Conservation (phyloP, 2,888 invertebrate genomes). For the Piscicola geometra region DNA sequence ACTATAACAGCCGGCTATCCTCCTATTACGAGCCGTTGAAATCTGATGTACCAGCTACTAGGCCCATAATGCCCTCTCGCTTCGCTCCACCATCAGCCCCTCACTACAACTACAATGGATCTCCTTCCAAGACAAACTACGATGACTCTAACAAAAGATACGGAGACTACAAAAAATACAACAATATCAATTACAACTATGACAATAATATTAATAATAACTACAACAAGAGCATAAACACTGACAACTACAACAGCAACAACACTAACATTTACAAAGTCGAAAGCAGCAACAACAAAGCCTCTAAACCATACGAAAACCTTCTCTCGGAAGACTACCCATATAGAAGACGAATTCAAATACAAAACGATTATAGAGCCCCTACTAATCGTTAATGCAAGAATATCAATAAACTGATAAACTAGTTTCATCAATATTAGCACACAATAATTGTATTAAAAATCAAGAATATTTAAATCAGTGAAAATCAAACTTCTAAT, state of each 20-base stretch:
- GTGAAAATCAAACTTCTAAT: no score
- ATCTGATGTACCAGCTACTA: neutral
- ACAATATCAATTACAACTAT: neutral
- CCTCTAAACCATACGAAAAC: neutral
- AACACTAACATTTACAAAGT: neutral
- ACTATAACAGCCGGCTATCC: neutral
- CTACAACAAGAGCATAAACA: conserved; percentile 6
- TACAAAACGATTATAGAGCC: neutral
- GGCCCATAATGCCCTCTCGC: neutral
- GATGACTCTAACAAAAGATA: neutral
- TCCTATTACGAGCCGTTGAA: neutral
- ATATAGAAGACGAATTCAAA: neutral
- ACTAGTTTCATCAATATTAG: no score
- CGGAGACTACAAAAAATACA: neutral
- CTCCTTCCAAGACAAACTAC: neutral
- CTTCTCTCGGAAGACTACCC: neutral
- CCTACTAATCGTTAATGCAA: no score
- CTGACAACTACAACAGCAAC: conserved; percentile 14
- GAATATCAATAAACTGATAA: no score
- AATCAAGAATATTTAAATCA: no score
- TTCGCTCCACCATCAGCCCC: neutral
- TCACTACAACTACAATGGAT: neutral
- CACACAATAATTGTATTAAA: no score
- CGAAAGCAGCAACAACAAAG: neutral
- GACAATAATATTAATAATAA: neutral